Conservation (phyloP, 2,113 vertebrate species). For the Leuciscus idus region DNA sequence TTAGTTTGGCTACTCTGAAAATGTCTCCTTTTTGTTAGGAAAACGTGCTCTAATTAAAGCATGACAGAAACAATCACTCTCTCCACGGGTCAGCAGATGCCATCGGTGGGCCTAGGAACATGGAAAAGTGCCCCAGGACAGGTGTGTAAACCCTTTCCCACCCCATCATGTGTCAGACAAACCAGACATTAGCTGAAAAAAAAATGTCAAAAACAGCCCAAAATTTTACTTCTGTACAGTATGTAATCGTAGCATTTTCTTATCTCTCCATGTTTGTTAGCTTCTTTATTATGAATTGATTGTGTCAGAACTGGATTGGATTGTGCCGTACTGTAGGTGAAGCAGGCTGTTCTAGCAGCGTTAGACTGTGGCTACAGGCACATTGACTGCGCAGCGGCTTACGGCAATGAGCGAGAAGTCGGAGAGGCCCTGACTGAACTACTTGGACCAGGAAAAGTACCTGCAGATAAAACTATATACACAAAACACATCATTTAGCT, state of each 20-base stretch:
- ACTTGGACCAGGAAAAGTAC: conserved; percentile 72
- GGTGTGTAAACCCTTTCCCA: conserved; percentile 49
- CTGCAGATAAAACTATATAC: neutral
- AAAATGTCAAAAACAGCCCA: neutral
- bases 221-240: neutral
- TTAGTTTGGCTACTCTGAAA: neutral
- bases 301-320: neutral
- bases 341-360: conserved; percentile 73
- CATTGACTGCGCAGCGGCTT: conserved; percentile 77
- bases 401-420: conserved; percentile 76
- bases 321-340: conserved; percentile 65
- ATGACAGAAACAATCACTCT: conserved; percentile 71
- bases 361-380: conserved; percentile 77
- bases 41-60: conserved; percentile 18
- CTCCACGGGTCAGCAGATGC: conserved; percentile 71
- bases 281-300: neutral
- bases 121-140: conserved; percentile 77
- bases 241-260: neutral
- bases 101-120: conserved; percentile 73
- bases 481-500: neutral
- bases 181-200: neutral
- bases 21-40: neutral
- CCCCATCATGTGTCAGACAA: neutral
- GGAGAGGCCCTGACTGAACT: conserved; percentile 70
- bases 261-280: neutral